These are phyloP conservation scores for Philereme transversata DNA, from an alignment of 2,888 invertebrate genomes.

Conservation along the genomic window DNA sequence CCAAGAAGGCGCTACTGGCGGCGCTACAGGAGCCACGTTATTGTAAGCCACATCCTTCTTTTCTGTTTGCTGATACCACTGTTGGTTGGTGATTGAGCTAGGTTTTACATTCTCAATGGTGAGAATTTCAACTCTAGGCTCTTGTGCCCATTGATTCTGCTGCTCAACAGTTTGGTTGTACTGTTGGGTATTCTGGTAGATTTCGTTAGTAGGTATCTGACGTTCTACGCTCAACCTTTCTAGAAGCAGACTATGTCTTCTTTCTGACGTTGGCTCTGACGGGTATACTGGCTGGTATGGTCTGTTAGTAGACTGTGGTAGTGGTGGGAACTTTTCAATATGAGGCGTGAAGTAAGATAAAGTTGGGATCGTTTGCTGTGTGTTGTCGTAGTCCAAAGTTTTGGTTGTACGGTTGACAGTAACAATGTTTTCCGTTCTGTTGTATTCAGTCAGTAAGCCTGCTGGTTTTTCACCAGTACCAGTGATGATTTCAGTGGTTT, in stretches of 20 bases:
- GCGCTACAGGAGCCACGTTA: constrained; percentile 53
- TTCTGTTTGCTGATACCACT: constrained; percentile 73
- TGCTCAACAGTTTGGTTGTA: constrained; percentile 62
- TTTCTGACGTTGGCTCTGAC: constrained; percentile 63
- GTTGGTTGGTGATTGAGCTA: constrained; percentile 72
- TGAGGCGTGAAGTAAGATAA: constrained; percentile 70
- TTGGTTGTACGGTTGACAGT: constrained; percentile 76
- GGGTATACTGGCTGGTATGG: constrained; percentile 66
- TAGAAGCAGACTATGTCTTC: constrained; percentile 72
- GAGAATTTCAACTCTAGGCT: constrained; percentile 74
- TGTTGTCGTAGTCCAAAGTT: constrained; percentile 72
- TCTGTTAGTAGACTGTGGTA: constrained; percentile 58
- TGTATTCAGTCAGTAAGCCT: constrained; percentile 69
- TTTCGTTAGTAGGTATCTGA: constrained; percentile 65
- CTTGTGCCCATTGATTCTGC: constrained; percentile 63
- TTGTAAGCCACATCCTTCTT: constrained; percentile 63
- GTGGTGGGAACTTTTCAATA: constrained; percentile 60
- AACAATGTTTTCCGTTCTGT: constrained; percentile 74
- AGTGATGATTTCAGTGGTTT: constrained; percentile 73
- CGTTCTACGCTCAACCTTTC: constrained; percentile 76
- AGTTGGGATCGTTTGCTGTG: constrained; percentile 65
- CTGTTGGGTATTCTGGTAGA: constrained; percentile 64
- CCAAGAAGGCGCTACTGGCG: constrained; percentile 33
- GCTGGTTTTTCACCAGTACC: constrained; percentile 58
- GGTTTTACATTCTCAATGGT: constrained; percentile 76